These are phyloP conservation scores for Plemyria rubiginata DNA, from an alignment of 2,888 invertebrate genomes.

Conservation along the genomic window DNA sequence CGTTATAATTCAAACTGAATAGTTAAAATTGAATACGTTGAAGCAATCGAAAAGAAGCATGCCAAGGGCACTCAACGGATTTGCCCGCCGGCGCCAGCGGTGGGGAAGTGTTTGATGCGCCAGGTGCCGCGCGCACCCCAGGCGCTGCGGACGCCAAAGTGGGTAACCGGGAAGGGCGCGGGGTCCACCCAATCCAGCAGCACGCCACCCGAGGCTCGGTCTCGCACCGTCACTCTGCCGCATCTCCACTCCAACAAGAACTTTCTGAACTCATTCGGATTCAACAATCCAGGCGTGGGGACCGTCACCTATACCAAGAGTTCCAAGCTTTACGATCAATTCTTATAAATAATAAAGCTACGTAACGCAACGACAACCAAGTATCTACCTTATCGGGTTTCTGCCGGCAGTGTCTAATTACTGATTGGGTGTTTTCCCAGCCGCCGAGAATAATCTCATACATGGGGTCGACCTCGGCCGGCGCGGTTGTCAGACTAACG, in stretches of 20 bases:
- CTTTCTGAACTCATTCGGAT: constrained; percentile 82
- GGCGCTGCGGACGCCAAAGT: constrained; percentile 87
- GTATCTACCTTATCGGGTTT: constrained; percentile 86
- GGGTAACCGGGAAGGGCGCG: constrained; percentile 84
- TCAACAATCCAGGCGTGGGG: constrained; percentile 85
- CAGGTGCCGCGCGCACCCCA: constrained; percentile 88
- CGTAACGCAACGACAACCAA: constrained; percentile 44
- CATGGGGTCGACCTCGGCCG: constrained; percentile 85
- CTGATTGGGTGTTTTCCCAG: constrained; percentile 88
- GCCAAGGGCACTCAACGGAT: constrained; percentile 71
- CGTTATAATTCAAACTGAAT: constrained; percentile 32
- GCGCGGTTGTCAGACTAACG: constrained; percentile 83
- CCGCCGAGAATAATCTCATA: constrained; percentile 89
- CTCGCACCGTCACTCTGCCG: constrained; percentile 80
- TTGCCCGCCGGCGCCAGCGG: constrained; percentile 51
- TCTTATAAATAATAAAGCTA: constrained; percentile 40
- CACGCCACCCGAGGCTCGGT: constrained; percentile 75
- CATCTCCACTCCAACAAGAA: constrained; percentile 85
- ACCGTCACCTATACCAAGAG: constrained; percentile 79
- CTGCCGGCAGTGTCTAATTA: constrained; percentile 86
- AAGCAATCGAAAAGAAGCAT: constrained; percentile 67
- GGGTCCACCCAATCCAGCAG: constrained; percentile 87
- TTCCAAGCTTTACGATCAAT: constrained; percentile 40
- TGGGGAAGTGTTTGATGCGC: constrained; percentile 79
- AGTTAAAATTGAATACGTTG: constrained; percentile 37